Evolutionary conservation across 2,797 vertebrate genomes (phyloP), one percentile per base, ranked within the genome.

Genomic region (Tragopan temminckii): DNA sequence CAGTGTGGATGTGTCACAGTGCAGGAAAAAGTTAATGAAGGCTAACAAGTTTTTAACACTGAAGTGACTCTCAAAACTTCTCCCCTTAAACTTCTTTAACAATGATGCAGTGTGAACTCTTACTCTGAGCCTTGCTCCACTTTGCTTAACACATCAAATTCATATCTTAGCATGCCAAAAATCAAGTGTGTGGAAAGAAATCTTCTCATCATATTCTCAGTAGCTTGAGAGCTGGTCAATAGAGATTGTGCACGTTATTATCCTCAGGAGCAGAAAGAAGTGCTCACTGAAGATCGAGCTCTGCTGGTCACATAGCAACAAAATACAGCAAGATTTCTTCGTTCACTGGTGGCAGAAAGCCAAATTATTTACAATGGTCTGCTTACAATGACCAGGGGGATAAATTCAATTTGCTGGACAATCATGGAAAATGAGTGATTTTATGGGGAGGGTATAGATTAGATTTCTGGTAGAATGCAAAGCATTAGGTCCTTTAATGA

Each of bases 51-150:
- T 84, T 83, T 83, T 52, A 59, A 69, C 61, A 46, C 33, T 74
- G 63, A 78, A 88, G 31, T 63, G 52, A 35, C 23, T 80, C 46
- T 67, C 48, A 36, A 48, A 69, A 72, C 64, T 80, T 67, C 90
- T 80, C 20, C 35, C 36, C 35, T 80, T 67, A 59, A 43, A 76
- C 36, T 81, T 70, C 71, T 88, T 81, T 74, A 85, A 83, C 24
- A 87, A 68, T 45, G 59, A 74, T 20, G 72, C 11, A 5, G 13
- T 36, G 76, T n/a, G 52, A 84, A 74, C 23, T 68, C 52, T 42
- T 67, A 59, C 5, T 62, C 42, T 76, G 55, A 38, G 62, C 24
- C 16, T 76, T n/a, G 58, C 45, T 69, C 59, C 19, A 43, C 27
- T 52, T 58, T 67, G 79, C 23, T 68, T 88, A 50, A 19, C 76